Evolutionary conservation across 2,888 invertebrate genomes (phyloP), one percentile per base, ranked within the genome.

Genomic region (Rhamnusium bicolor): DNA sequence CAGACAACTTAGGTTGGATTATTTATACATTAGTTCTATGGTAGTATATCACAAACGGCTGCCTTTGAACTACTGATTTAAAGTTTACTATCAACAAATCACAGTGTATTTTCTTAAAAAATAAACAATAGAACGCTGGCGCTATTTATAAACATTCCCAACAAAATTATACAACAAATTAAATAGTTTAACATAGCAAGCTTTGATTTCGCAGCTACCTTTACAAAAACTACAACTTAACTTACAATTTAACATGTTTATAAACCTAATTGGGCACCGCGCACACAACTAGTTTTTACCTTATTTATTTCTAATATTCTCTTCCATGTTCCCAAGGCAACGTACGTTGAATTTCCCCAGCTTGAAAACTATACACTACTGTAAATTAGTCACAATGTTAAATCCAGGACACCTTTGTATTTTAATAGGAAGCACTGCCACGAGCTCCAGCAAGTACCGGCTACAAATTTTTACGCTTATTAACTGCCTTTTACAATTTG

Each of bases 71-170:
- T 32, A 18, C 29, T 19, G 19, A 18, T 18, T 65, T n/a, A 18
- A 29, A 49, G 65, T 65, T 65, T 65, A 65, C 63, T 32, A 32
- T 65, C 65, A 53, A 65, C 65, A 65, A 40, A 27, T 27, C 53
- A 5, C n/a, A 32, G 65, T 65, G 53, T 65, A 40, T 54, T 65
- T 65, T 53, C 65, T 53, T 10, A 53, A 53, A 29, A 65, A 65
- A 65, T 19, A 65, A 65, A 65, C 65, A 32, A n/a, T 16, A 5
- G 7, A 12, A 8, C 27, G 63, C n/a, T 12, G 27, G 24, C 63
- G 18, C 32, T 63, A 63, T 63, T 63, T 63, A 49, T 63, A 46
- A n/a, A 14, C 21, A 49, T 19, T 8, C 24, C 49, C 63, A 63
- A 10, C 49, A 16, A 18, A 61, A 40, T 21, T 24, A 51, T 51